A percentile compares a stretch with the other conserved stretches of the same genome.
Conservation (phyloP, 1,140 invertebrate genomes). For the Fopius arisanus region DNA sequence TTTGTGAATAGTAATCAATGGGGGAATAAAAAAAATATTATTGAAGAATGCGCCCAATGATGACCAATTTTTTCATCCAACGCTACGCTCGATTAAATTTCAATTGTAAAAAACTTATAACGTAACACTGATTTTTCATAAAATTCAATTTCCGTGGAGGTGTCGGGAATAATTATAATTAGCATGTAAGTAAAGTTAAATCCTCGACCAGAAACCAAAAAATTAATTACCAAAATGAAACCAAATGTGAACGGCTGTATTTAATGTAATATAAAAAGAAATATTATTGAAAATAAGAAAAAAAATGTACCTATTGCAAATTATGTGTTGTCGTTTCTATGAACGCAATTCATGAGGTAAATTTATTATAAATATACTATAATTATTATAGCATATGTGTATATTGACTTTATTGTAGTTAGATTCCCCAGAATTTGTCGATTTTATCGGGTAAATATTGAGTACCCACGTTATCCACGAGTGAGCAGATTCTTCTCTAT, state of each 20-base stretch:
- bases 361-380: conserved; percentile 64
- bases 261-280: conserved; percentile 53
- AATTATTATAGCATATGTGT: conserved; percentile 58
- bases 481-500: too few relatives aligned
- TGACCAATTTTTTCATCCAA: neutral
- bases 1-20: neutral
- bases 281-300: conserved; percentile 39
- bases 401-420: too few relatives aligned
- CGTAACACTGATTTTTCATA: neutral
- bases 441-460: too few relatives aligned
- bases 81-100: neutral
- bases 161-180: conserved; percentile 13
- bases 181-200: conserved; percentile 42
- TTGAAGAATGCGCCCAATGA: neutral
- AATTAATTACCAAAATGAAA: conserved; percentile 35
- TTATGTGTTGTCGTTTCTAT: conserved; percentile 37
- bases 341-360: conserved; percentile 44
- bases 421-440: too few relatives aligned
- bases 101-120: neutral
- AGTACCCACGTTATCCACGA: too few relatives aligned
- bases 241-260: conserved; percentile 48
- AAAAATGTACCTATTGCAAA: conserved; percentile 50
- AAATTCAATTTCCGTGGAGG: neutral
- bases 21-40: neutral
- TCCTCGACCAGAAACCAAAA: conserved; percentile 50